phyloP scores from a whole-genome alignment of 2,113 vertebrate genomes.

The Callithrix jacchus region DNA sequence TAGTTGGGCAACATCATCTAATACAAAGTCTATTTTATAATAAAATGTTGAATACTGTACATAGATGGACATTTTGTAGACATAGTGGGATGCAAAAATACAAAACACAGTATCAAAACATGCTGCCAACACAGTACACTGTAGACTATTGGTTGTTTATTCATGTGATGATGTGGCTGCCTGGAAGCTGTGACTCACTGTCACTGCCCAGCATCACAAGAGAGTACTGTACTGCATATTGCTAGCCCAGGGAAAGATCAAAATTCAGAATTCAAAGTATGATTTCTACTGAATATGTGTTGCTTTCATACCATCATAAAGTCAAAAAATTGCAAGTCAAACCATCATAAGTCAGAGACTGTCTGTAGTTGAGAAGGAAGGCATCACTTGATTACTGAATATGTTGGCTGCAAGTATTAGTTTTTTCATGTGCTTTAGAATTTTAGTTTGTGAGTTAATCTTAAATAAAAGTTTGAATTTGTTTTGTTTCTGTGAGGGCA shows the following conservation, averaged over 20 bases:
- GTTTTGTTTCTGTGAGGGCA: neutral
- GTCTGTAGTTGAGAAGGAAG: neutral
- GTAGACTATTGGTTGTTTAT: neutral
- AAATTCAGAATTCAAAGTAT: neutral
- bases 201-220: neutral
- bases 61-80: neutral
- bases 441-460: neutral
- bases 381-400: neutral
- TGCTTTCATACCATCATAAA: neutral
- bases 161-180: neutral
- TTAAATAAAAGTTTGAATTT: neutral
- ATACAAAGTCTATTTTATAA: neutral
- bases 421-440: neutral
- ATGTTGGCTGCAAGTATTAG: neutral
- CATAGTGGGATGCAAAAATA: neutral
- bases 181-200: neutral
- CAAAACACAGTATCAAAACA: neutral
- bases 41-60: neutral
- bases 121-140: neutral
- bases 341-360: neutral
- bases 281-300: neutral
- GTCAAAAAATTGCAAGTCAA: neutral
- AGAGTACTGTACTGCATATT: neutral
- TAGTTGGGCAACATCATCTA: neutral
- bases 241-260: neutral